phyloP scores from a whole-genome alignment of 2,888 invertebrate genomes.

The Crioceris asparagi region DNA sequence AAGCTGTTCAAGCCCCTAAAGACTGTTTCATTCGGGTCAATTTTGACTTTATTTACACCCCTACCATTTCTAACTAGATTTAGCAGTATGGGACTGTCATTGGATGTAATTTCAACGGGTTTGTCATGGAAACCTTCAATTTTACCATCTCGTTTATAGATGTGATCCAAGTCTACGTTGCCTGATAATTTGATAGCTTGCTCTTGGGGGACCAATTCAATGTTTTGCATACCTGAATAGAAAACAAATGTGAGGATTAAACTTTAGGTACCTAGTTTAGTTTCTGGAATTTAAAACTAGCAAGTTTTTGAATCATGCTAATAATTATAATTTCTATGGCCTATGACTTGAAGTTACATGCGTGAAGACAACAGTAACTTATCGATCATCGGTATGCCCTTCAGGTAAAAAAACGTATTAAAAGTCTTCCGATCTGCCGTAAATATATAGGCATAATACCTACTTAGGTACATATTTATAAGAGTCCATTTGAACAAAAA shows the following conservation, averaged over 20 bases:
- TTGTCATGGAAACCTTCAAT: constrained; percentile 48
- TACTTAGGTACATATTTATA: no score
- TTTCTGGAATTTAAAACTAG: no score
- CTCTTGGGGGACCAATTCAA: constrained; percentile 68
- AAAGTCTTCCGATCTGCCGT: no score
- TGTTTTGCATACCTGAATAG: constrained; percentile 53
- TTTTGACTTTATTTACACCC: constrained; percentile 52
- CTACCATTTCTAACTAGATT: constrained; percentile 34
- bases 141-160: constrained; percentile 63
- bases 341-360: no score
- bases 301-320: no score
- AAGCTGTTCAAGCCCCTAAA: constrained; percentile 52
- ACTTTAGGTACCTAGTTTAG: no score
- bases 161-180: constrained; percentile 60
- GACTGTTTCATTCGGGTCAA: constrained; percentile 32
- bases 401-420: no score
- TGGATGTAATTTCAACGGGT: constrained; percentile 42
- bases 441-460: no score
- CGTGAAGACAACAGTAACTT: no score
- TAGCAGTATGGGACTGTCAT: constrained; percentile 33
- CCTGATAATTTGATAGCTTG: constrained; percentile 71
- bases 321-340: no score
- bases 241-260: background rate
- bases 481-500: background rate
- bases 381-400: no score